Conservation (phyloP, 2,888 invertebrate genomes). For the Habroteleia sp. region DNA sequence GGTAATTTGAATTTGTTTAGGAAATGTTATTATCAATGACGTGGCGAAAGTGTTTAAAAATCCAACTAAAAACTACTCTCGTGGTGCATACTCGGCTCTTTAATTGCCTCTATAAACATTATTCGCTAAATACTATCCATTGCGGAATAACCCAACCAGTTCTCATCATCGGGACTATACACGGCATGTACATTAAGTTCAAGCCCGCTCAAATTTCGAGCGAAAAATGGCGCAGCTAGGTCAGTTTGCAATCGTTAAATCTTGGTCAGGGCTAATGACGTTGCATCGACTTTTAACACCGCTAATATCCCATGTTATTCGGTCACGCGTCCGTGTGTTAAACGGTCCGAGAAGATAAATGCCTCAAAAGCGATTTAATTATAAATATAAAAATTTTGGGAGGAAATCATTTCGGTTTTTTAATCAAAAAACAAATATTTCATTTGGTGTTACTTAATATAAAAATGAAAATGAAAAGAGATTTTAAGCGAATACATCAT, state of each 20-base stretch:
- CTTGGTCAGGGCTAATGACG: conserved; percentile 57
- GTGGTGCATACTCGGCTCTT: conserved; percentile 25
- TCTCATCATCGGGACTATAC: conserved; percentile 34
- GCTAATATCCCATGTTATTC: conserved; percentile 55
- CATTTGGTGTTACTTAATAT: too few relatives aligned
- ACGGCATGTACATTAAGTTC: conserved; percentile 45
- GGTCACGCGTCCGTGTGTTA: conserved; percentile 45
- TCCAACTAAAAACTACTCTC: conserved; percentile 18
- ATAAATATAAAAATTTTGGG: too few relatives aligned
- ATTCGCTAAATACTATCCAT: conserved; percentile 47
- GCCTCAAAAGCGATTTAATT: too few relatives aligned
- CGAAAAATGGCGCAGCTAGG: conserved; percentile 47
- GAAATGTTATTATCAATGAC: conserved; percentile 16
- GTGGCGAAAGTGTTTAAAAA: conserved; percentile 10
- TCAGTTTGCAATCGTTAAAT: conserved; percentile 58
- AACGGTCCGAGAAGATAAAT: conserved; percentile 41
- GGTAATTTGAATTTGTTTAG: conserved; percentile 20
- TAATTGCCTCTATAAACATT: conserved; percentile 50
- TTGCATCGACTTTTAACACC: conserved; percentile 54
- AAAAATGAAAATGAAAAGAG: too few relatives aligned
- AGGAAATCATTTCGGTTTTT: too few relatives aligned
- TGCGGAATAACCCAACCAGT: conserved; percentile 39
- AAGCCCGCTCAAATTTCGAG: conserved; percentile 47
- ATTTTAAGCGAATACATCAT: too few relatives aligned
- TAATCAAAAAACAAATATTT: too few relatives aligned